phyloP scores from a whole-genome alignment of 2,113 vertebrate species.

The Setophaga kirtlandii region DNA sequence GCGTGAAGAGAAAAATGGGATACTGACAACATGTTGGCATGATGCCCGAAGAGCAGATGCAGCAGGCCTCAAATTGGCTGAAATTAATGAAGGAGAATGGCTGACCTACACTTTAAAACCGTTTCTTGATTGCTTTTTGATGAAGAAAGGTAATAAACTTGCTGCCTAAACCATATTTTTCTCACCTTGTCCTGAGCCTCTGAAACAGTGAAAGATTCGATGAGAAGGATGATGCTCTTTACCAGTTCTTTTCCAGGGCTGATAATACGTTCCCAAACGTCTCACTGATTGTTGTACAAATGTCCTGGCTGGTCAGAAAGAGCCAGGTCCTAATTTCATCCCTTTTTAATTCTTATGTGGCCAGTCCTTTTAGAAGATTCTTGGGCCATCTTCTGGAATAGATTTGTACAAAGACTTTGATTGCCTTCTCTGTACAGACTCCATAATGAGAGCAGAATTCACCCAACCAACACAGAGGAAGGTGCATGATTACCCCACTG shows the following conservation, averaged over 20 bases:
- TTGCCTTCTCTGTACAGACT: background rate
- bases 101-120: background rate
- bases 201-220: background rate
- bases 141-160: slow-evolving; percentile 12
- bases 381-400: background rate
- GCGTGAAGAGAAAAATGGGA: background rate
- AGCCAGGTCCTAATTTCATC: background rate
- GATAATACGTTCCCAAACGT: background rate
- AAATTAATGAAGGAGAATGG: slow-evolving; percentile 5
- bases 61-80: background rate
- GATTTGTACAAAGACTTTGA: background rate
- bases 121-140: background rate
- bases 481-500: background rate
- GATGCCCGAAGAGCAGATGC: background rate
- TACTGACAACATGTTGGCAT: background rate
- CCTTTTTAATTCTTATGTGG: background rate
- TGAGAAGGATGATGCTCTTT: background rate
- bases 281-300: background rate
- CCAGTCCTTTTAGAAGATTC: background rate
- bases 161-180: background rate
- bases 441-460: background rate
- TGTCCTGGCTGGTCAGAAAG: background rate
- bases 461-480: background rate
- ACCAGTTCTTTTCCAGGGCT: background rate
- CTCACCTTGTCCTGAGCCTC: background rate